Base-by-base conservation (phyloP, 92 coral and sea anemone genomes). In the Porites lobata region DNA sequence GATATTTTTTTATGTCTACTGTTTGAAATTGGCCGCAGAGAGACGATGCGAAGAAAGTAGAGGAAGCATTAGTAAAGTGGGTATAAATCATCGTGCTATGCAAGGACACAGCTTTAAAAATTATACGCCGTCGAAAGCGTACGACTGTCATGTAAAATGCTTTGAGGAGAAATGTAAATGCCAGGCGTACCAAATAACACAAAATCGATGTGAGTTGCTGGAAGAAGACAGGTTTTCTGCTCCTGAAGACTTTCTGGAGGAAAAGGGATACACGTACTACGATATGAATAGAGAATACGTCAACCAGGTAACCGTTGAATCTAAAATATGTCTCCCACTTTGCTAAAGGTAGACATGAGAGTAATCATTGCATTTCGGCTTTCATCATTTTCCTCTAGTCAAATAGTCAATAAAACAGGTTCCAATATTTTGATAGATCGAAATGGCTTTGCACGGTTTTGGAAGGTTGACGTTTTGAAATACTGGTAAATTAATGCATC, bases 131-230 rank as follows among this genome's bases (percentile, higher is more conserved):
- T 4, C 73, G 13, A 72, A 26, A 62, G 17, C 8, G 38, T 53
- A 61, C 18, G 81, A 87, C 8, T 80, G 90, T 63, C 86, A 78
- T 61, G 59, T 22, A 6, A 18, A 73, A 56, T 87, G 91, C 71
- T 80, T 87, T 1, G 75, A 87, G 29, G 91, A 87, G 69, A 66
- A 51, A 66, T 87, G 91, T 54, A 64, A 68, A 52, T 87, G 91
- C 73, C 63, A 62, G 71, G 84, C 91, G 29, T 87, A 70, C 76
- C 91, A 87, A 71, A 63, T 74, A 13, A 18, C 24, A 22, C 76
- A 76, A 8, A 38, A 57, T 24, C 53, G 65, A 51, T 80, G 87
- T 19, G 91, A 87, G 56, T 65, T 87, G n/a, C 38, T 87, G 80
- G 76, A 64, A 10, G 65, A 80, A 22, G 86, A 87, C 50, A 63